Conservation (phyloP, 2,888 invertebrate species). For the Napeogenes inachia region DNA sequence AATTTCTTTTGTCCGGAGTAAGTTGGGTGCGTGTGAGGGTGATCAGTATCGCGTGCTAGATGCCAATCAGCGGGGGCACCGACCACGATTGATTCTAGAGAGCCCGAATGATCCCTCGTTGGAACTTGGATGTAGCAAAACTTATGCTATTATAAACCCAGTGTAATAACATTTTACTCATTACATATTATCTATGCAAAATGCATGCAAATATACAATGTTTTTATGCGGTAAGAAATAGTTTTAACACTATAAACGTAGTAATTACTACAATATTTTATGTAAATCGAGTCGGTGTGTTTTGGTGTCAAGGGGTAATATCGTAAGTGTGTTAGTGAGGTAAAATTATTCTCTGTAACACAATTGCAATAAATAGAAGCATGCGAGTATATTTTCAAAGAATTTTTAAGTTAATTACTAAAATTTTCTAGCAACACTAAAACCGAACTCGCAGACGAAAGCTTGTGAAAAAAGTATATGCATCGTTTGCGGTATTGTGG, state of each 20-base stretch:
- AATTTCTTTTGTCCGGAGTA: constrained; percentile 56
- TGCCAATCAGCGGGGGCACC: constrained; percentile 65
- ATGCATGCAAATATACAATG: too few species aligned
- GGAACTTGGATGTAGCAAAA: constrained; percentile 16
- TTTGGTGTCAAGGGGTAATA: constrained; percentile 7
- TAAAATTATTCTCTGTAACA: constrained; percentile 4
- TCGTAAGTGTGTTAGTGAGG: constrained; percentile 7
- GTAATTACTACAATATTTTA: constrained; percentile 5
- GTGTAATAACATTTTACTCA: too few species aligned
- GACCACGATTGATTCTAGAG: constrained; percentile 67
- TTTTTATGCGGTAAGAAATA: not conserved
- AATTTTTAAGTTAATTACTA: constrained; percentile 1
- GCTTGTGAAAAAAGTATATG: not conserved
- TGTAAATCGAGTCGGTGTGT: not conserved
- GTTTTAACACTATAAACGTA: constrained; percentile 1
- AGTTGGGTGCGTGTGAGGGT: constrained; percentile 36
- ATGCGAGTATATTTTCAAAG: not conserved
- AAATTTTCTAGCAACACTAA: not conserved
- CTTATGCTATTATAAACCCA: constrained; percentile 17
- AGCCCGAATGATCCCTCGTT: constrained; percentile 37
- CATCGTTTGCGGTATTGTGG: constrained; percentile 10
- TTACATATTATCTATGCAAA: too few species aligned
- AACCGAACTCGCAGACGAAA: not conserved
- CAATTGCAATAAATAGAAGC: constrained; percentile 1
- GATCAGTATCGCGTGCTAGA: constrained; percentile 72